Conservation (phyloP, 2,888 invertebrate genomes). For the Tenthredo notha region DNA sequence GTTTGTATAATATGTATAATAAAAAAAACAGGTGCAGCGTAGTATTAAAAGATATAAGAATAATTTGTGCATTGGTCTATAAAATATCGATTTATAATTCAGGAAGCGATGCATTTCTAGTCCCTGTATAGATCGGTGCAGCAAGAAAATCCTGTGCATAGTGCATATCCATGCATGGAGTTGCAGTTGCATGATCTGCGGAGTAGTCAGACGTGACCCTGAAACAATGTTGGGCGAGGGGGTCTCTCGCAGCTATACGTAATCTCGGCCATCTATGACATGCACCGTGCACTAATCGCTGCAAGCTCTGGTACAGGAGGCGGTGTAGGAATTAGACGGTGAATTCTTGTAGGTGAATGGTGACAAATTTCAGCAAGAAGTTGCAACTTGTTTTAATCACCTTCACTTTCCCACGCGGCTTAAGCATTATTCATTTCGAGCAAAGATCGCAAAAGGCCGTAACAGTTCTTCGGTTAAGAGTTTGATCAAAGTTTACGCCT, state of each 20-base stretch:
- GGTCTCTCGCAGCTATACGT: conserved; percentile 4
- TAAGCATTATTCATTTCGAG: not conserved
- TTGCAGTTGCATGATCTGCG: not conserved
- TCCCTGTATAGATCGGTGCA: not conserved
- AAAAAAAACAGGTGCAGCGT: not conserved
- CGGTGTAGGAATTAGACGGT: not conserved
- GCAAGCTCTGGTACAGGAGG: not conserved
- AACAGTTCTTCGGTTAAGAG: too few relatives aligned
- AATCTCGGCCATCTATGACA: conserved; percentile 36
- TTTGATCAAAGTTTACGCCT: too few relatives aligned
- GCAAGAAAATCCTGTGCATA: not conserved
- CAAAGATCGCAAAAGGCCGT: too few relatives aligned
- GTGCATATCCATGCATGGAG: not conserved
- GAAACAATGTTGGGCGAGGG: conserved; percentile 25
- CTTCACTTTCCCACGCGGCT: not conserved
- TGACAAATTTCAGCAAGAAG: not conserved
- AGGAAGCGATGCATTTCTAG: not conserved
- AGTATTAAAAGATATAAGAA: not conserved
- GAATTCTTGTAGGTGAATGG: not conserved
- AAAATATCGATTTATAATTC: conserved; percentile 1
- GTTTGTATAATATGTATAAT: not conserved
- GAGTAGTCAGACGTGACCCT: conserved; percentile 21
- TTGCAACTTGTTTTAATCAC: not conserved
- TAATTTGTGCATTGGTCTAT: not conserved
- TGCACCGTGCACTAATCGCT: not conserved